Conservation (phyloP, 2,113 vertebrate genomes). For the Turdus rufiventris region DNA sequence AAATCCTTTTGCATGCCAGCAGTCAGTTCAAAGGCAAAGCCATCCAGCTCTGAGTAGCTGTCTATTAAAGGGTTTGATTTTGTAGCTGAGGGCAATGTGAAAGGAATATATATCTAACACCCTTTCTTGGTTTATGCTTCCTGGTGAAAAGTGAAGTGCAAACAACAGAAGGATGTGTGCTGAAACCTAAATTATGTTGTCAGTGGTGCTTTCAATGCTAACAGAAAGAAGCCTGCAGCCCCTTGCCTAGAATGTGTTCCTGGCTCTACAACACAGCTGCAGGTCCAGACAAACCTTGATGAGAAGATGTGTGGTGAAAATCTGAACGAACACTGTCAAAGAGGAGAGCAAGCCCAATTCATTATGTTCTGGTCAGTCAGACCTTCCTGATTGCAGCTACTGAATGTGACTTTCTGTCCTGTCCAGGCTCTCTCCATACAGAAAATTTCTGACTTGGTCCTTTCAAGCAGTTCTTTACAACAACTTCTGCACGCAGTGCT, state of each 20-base stretch:
- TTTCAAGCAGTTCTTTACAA: background rate
- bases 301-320: background rate
- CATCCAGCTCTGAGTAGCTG: background rate
- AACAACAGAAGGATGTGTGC: background rate
- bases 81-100: background rate
- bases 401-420: background rate
- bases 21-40: background rate
- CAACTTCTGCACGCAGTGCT: background rate
- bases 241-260: background rate
- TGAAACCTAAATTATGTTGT: background rate
- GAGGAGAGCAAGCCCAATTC: background rate
- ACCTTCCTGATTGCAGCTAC: fast-evolving
- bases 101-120: background rate
- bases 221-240: background rate
- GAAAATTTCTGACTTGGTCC: background rate
- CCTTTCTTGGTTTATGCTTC: background rate
- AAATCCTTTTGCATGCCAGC: background rate
- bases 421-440: background rate
- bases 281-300: background rate
- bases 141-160: background rate
- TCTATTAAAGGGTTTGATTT: background rate
- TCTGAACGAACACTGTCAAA: background rate
- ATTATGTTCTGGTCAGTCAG: background rate
- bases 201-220: background rate
- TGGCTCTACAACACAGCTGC: background rate